Evolutionary conservation across 1,140 invertebrate species (phyloP), one percentile per base, ranked within the genome.

Genomic region (Andrena cerasifolii): DNA sequence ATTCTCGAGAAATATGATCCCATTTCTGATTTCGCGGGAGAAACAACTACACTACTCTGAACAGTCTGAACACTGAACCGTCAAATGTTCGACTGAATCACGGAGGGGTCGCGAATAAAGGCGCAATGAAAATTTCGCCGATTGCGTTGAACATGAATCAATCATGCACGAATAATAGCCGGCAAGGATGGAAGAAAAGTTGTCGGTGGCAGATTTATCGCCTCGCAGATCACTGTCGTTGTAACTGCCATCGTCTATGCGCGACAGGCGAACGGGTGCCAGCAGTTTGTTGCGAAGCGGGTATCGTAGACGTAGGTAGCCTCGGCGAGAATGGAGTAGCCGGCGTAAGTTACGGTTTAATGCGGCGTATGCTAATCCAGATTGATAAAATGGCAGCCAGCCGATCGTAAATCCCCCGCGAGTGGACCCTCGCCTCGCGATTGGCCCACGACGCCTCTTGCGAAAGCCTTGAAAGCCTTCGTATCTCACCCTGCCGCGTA

Each of bases 361-460:
- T 90, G 81, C 89, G 78, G 71, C 70, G 85, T 89, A 91, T 91
- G 89, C 86, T 90, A 91, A 90, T 91, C 86, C 87, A 86, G 86
- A 90, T 91, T 90, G 89, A 91, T 91, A 90, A 90, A 91, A 83
- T 86, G 83, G 84, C 79, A 79, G 81, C 68, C 79, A 77, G 26
- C 65, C 61, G 79, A 59, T 75, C 89, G 85, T 91, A 90, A 91
- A 91, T 90, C 82, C 59, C 3, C 71, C 68, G 73, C n/a, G 73
- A 80, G 80, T 80, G 83, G 54, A 77, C 81, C 79, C 74, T 61
- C 49, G 66, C 76, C 53, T 53, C 73, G 71, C 77, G 84, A 88
- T 86, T 83, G 79, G 82, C 82, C 80, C 73, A 76, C 80, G 75
- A 79, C 74, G 54, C 63, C 62, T 78, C 79, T 65, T 72, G 33